Evolutionary conservation across 2,888 invertebrate genomes (phyloP), one percentile per base, ranked within the genome.

Genomic region (Yponomeuta plumbellus): DNA sequence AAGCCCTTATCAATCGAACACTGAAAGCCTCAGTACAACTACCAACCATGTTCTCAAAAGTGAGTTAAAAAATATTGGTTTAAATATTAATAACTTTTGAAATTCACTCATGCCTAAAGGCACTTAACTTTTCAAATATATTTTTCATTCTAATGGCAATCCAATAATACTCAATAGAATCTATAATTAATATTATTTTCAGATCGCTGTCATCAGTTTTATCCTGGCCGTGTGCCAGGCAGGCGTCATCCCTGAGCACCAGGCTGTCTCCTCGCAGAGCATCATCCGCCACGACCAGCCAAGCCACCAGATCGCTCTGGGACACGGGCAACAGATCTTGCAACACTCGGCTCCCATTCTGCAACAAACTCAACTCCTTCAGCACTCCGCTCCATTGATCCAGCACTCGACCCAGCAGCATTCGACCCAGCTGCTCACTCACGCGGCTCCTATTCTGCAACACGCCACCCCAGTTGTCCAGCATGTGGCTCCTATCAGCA

Each of bases 211-310:
- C 59, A 70, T 92, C 71, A 81, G 84, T 74, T 79, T 82, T 64
- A 68, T 92, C 56, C 76, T 92, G 73, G 92, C 91, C 1, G 73
- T 80, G 39, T 91, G 91, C 77, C 88, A 88, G 68, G 92, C 90
- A 2, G 92, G 88, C 40, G 67, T 85, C 2, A 74, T 92, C 56
- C 65, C 64, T 20, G 73, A 77, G 6, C 83, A 84, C 10, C 84
- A 88, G 26, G 88, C 88, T 4, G 75, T 91, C 20, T 90, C 91
- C 21, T 88, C 89, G 13, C 90, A 90, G 67, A 90, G 85, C 76
- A 86, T 91, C 70, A 72, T 85, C 69, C 86, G 83, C 63, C 88
- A 89, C 68, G 85, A 88, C 70, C 83, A 88, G 68, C 80, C 83
- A 0, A 71, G 78, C 1, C 82, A 80, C 56, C 81, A 84, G 64